phyloP scores from a whole-genome alignment of 1,140 invertebrate genomes.

The Gonatopus flavifemur region DNA sequence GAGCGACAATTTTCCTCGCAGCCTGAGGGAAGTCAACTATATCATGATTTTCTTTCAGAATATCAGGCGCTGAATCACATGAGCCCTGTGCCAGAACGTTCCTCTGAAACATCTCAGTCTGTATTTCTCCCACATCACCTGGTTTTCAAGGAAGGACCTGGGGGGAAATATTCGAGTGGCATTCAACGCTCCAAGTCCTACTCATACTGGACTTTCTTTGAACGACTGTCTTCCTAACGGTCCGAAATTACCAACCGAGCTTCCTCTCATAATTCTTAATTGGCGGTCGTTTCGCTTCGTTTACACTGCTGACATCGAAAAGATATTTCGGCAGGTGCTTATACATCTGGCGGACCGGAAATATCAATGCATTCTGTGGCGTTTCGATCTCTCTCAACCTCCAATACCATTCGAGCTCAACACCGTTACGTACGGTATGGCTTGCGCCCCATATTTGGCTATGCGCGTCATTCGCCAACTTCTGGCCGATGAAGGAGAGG shows the following conservation, averaged over 20 bases:
- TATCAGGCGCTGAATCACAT: background rate
- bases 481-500: background rate
- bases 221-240: background rate
- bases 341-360: background rate
- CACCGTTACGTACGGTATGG: conserved; percentile 5
- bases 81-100: background rate
- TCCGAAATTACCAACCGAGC: background rate
- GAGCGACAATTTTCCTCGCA: background rate
- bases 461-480: background rate
- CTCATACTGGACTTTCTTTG: background rate
- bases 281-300: background rate
- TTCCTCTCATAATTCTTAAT: background rate
- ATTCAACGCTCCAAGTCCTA: background rate
- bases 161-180: background rate
- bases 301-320: conserved; percentile 1
- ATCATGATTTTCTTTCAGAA: background rate
- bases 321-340: background rate
- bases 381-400: background rate
- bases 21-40: background rate
- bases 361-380: conserved; percentile 4
- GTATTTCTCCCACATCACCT: background rate
- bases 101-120: background rate
- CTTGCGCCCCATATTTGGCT: background rate
- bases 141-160: background rate
- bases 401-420: background rate